Evolutionary conservation across 2,797 vertebrate genomes (phyloP), one percentile per base, ranked within the genome.

Genomic region (Enteromius mattozi): DNA sequence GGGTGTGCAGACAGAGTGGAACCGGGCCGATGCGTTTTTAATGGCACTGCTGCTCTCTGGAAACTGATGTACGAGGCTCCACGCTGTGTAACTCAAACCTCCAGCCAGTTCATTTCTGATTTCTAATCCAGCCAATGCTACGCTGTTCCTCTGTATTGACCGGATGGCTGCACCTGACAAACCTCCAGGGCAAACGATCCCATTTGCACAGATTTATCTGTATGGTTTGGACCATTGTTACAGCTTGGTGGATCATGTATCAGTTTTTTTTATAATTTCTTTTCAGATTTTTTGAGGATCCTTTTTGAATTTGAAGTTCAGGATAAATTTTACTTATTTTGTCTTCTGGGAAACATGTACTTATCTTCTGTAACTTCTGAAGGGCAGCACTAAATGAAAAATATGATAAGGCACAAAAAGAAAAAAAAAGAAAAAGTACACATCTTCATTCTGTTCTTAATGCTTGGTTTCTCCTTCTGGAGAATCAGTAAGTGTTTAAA

Each of bases 1-100:
- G 91, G 86, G 82, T 27, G 17, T 83, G 90, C 92, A 95, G 94
- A 95, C 95, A 91, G 87, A 87, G 92, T 90, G 94, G 94, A 95
- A 95, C 92, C 93, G 87, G 90, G 86, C 72, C 88, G 59, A 92
- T 88, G 91, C 87, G 91, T 91, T 92, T 92, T 91, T 94, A 95
- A 94, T 94, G 91, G 86, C 88, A 89, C 90, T 90, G 90, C 88
- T 74, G 92, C 92, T 90, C 90, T 85, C 88, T 85, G 77, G 90
- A 90, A 92, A 91, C 88, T 78, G 92, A 94, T 92, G 89, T 92
- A 87, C 83, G 88, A 40, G 87, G 90, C 86, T 90, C 81, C 24
- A 80, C 1, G 6, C 77, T 21, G 75, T 56, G 92, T 92, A 95
- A 94, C 88, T 82, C 66, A 82, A 92, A 70, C 82, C 80, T 78